Percentiles rank a stretch among this genome's conserved stretches.
Conservation (phyloP, 2,888 invertebrate genomes). For the Eristalis pertinax region DNA sequence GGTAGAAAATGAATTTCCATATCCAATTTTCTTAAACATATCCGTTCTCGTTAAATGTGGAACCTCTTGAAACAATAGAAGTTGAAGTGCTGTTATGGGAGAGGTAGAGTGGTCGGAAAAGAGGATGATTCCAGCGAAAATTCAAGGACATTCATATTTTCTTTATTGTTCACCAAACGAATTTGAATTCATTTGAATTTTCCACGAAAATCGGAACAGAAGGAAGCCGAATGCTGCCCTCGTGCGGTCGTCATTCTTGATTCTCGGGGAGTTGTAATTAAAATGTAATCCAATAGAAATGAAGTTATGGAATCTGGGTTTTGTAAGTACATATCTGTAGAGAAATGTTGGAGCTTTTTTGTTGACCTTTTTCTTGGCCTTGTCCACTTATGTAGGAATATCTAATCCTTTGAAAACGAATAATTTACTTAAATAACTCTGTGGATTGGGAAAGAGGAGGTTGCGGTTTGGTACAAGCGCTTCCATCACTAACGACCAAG, state of each 20-base stretch:
- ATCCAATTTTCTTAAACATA: conserved; percentile 25
- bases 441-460: too few species aligned
- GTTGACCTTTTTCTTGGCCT: too few species aligned
- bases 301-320: not conserved
- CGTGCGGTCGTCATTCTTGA: not conserved
- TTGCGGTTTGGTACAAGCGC: too few species aligned
- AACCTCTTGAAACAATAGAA: not conserved
- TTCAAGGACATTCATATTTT: conserved; percentile 1
- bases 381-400: too few species aligned
- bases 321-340: not conserved
- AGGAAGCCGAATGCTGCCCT: not conserved
- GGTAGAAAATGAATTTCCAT: not conserved
- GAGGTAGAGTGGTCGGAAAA: not conserved
- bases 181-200: not conserved
- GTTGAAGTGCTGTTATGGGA: not conserved
- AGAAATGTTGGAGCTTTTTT: too few species aligned
- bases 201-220: not conserved
- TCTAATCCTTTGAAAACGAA: too few species aligned
- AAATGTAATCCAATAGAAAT: not conserved
- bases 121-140: not conserved
- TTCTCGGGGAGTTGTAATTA: not conserved
- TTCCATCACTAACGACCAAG: too few species aligned
- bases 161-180: not conserved
- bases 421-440: too few species aligned
- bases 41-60: conserved; percentile 13